Base-by-base conservation (phyloP, 2,797 vertebrate genomes). In the Mormyrops boulengeri region DNA sequence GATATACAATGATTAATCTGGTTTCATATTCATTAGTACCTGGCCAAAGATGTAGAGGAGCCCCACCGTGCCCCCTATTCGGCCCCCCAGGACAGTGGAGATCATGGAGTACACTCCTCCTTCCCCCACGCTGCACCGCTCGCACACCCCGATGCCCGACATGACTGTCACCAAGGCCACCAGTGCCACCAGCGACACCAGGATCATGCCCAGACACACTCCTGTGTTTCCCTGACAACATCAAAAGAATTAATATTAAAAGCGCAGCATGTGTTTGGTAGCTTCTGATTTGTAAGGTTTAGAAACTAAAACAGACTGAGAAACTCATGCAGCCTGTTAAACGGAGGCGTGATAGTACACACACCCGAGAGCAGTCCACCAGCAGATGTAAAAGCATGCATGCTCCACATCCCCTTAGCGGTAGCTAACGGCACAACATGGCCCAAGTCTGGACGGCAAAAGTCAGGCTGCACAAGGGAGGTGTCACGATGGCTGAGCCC, bases 61-160 rank as follows among this genome's bases (percentile, higher is more conserved):
- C 47, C 98, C 98, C 7, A 99, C 90, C 0, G 98, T 98, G 73
- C 98, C 99, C 30, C 97, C 99, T 0, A 96, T 93, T 93, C 95
- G 95, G 73, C 97, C 96, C 0, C 99, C 99, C 1, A 99, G 97
- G 88, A 97, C 97, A 0, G 96, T 98, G 90, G 99, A 98, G 92
- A 99, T 96, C 98, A 99, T 99, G 90, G 98, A 97, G 93, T 99
- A 99, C 90, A 99, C 94, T 0, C 98, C 99, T 50, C 98, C 99
- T 0, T 94, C 96, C 73, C 98, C 96, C 0, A 97, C 87, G 0
- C 95, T 96, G 85, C 98, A 97, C 82, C 94, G 96, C 90, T 97
- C 97, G 89, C 95, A 96, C 19, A 99, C 96, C 0, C 99, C 98
- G 0, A 99, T 96, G 90, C 99, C 99, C 0, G 98, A 99, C 93